phyloP scores from a whole-genome alignment of 2,113 vertebrate species.

The Puffinus mauretanicus region DNA sequence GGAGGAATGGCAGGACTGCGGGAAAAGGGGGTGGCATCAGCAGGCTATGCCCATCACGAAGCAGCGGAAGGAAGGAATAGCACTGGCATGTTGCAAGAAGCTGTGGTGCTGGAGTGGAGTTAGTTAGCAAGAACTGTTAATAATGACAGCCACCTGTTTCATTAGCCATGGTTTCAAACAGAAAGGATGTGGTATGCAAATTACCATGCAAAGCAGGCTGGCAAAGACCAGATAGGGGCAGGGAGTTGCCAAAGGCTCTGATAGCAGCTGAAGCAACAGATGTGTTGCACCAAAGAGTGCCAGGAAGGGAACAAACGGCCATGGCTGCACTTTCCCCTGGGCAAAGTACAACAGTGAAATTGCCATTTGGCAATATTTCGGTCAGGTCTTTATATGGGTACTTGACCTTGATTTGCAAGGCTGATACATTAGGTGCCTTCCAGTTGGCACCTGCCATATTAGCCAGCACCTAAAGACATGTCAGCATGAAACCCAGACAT shows the following conservation, averaged over 20 bases:
- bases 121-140: background rate
- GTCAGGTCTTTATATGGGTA: background rate
- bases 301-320: conserved; percentile 18
- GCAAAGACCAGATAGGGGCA: conserved; percentile 8
- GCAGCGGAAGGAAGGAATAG: background rate
- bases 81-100: background rate
- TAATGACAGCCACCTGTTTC: conserved; percentile 46
- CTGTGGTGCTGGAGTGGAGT: background rate
- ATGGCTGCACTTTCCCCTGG: background rate
- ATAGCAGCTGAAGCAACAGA: conserved; percentile 66
- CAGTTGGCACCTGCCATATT: background rate
- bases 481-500: background rate
- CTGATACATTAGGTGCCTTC: background rate
- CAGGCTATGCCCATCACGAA: background rate
- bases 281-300: conserved; percentile 55
- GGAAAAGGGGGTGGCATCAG: background rate
- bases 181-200: conserved; percentile 41
- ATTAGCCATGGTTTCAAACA: conserved; percentile 35
- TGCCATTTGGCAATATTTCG: background rate
- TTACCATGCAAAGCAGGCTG: conserved; percentile 50
- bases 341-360: background rate
- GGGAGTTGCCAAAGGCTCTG: conserved; percentile 39
- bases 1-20: background rate
- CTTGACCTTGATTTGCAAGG: conserved; percentile 25
- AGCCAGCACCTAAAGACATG: background rate